phyloP scores from a whole-genome alignment of 2,797 vertebrate genomes.

The Anguilla pacifica region DNA sequence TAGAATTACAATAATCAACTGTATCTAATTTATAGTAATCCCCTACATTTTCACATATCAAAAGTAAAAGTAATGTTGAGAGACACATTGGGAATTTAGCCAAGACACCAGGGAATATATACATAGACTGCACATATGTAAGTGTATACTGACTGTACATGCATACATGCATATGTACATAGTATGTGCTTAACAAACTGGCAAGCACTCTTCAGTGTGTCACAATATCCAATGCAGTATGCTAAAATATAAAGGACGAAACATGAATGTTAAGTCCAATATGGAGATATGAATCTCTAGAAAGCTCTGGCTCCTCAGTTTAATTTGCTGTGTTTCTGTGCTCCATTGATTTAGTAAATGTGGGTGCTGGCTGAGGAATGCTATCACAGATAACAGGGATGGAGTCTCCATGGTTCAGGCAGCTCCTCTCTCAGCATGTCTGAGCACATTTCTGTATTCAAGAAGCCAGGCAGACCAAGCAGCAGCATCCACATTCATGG shows the following conservation, averaged over 20 bases:
- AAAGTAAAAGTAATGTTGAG: too few species aligned
- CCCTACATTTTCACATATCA: too few species aligned
- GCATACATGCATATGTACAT: too few species aligned
- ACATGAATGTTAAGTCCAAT: conserved; percentile 81
- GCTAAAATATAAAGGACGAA: conserved; percentile 15
- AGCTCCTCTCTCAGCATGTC: conserved; percentile 6
- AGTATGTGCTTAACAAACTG: not conserved
- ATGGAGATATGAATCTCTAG: conserved; percentile 92
- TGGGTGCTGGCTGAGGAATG: conserved; percentile 80
- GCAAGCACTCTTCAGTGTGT: not conserved
- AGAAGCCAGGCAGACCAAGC: not conserved
- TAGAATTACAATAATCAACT: too few species aligned
- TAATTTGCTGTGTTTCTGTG: conserved; percentile 95
- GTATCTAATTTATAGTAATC: too few species aligned
- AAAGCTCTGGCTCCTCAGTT: conserved; percentile 87
- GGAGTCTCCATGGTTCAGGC: conserved; percentile 83
- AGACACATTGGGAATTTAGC: too few species aligned
- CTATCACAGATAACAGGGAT: conserved; percentile 90
- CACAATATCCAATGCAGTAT: conserved; percentile 69
- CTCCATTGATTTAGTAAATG: conserved; percentile 96
- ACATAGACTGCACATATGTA: too few species aligned
- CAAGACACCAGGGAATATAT: too few species aligned
- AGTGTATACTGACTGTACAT: too few species aligned
- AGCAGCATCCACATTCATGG: not conserved
- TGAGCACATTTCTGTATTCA: conserved; percentile 8